Evolutionary conservation across 1,140 invertebrate genomes (phyloP), one percentile per base, ranked within the genome.

Genomic region (Lutraria rhynchaena): DNA sequence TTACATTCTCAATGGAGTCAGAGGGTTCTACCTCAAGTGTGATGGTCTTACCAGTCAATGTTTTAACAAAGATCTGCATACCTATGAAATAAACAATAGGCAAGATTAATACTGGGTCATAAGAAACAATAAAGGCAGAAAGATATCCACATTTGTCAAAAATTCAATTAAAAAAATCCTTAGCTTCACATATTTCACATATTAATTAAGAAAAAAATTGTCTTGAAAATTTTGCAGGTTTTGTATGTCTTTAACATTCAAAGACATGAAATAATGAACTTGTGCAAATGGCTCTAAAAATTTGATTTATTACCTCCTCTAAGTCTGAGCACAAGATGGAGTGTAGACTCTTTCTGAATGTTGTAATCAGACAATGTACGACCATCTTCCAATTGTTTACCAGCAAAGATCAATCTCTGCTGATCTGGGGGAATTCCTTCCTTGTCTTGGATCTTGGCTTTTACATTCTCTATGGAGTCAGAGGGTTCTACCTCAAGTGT

Each of bases 391-490:
- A 88, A 71, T 51, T 88, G 87, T 76, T 88, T 88, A 35, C 87
- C 86, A 53, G 86, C 87, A 74, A 88, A 88, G 82, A 88, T 88
- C 90, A 98, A 93, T 89, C 96, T 92, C 87, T 96, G 95, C 91
- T 97, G 96, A 93, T 97, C 96, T 86, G 96, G 96, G 75, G 97
- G 96, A 93, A 85, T 91, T 74, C 91, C 96, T 89, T 95, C 94
- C 83, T 95, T 95, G 82, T 95, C 95, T 92, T 98, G 96, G 89
- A 98, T 97, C 91, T 98, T 97, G 29, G 96, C 95, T 92, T 98
- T 98, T 1, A 98, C 96, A 96, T 98, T 97, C 93, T 98, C 96
- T 90, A 98, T 98, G 35, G 97, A 97, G 91, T 98, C 96, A 17
- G 95, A 96, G 1, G 95, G 95, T 91, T 98, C 96, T 85, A 98